Percentiles rank a stretch among this genome's conserved stretches.
Conservation (phyloP, 1,140 invertebrate genomes). For the Pogonomyrmex barbatus region DNA sequence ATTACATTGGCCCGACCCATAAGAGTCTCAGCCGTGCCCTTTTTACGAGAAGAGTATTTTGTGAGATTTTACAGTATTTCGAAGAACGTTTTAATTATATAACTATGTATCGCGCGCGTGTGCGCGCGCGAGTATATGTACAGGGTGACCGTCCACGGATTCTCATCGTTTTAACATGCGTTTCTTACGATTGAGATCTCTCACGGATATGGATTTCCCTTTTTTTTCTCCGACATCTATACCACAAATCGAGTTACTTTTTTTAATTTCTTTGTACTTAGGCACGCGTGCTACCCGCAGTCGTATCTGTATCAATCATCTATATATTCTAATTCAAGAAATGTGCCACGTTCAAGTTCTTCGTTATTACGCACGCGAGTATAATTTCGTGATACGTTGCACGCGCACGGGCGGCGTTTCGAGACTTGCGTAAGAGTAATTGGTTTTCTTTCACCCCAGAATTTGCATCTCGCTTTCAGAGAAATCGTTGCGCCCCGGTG, state of each 20-base stretch:
- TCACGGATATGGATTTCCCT: conserved; percentile 74
- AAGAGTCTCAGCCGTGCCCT: conserved; percentile 82
- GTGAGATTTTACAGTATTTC: conserved; percentile 86
- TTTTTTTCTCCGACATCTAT: conserved; percentile 20
- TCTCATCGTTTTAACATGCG: conserved; percentile 79
- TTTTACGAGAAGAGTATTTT: conserved; percentile 85
- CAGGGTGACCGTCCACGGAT: conserved; percentile 83
- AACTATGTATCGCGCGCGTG: conserved; percentile 76
- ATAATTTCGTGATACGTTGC: conserved; percentile 31
- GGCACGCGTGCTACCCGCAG: conserved; percentile 59
- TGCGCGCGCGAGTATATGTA: conserved; percentile 75
- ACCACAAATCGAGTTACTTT: conserved; percentile 19
- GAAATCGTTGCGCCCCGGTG: conserved; percentile 36
- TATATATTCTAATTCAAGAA: conserved; percentile 60
- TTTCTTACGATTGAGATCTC: conserved; percentile 79
- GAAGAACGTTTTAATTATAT: conserved; percentile 85
- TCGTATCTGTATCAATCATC: conserved; percentile 30
- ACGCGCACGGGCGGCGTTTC: conserved; percentile 28
- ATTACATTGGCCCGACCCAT: conserved; percentile 78
- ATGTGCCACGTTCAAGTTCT: conserved; percentile 61
- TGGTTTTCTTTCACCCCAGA: background rate
- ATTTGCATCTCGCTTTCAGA: conserved; percentile 44
- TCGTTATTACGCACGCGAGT: conserved; percentile 12
- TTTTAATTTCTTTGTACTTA: conserved; percentile 68
- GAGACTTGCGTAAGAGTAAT: background rate